These are phyloP conservation scores for Neolamprologus cancellatus DNA, from an alignment of 2,113 vertebrate genomes.

Conservation along the genomic window DNA sequence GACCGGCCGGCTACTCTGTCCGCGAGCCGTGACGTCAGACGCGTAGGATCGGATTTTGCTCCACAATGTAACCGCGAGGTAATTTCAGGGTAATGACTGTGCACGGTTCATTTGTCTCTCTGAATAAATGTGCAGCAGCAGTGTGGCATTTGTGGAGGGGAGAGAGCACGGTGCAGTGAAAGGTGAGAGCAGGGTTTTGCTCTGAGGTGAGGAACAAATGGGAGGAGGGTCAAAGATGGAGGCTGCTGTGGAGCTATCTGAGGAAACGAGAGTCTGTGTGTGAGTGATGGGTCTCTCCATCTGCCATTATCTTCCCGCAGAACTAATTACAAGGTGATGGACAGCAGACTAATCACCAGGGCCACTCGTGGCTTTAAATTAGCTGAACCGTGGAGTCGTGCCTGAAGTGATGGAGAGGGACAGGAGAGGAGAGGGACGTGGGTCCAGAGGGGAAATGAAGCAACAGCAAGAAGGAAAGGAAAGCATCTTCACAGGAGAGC, in stretches of 20 bases:
- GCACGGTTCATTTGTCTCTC: neutral
- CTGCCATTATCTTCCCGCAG: slow-evolving; percentile 41
- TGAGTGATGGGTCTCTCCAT: slow-evolving; percentile 37
- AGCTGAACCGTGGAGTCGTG: slow-evolving; percentile 3
- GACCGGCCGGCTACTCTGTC: neutral
- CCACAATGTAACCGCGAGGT: neutral
- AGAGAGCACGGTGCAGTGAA: neutral
- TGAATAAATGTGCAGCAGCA: neutral
- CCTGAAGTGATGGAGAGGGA: slow-evolving; percentile 31
- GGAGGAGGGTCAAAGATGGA: slow-evolving; percentile 7
- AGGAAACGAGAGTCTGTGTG: neutral
- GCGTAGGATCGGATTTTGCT: neutral
- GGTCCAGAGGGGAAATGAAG: neutral
- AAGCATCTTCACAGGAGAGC: neutral
- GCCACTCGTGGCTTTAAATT: slow-evolving; percentile 48
- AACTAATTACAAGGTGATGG: slow-evolving; percentile 67
- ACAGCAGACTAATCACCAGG: slow-evolving; percentile 61
- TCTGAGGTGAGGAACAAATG: neutral
- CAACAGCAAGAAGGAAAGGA: neutral
- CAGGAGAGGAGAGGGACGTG: neutral
- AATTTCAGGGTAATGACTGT: neutral
- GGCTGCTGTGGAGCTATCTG: neutral
- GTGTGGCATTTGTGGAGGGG: neutral
- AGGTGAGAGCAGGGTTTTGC: neutral
- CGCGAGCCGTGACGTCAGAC: neutral